Evolutionary conservation across 2,797 vertebrate genomes (phyloP).

Genomic region (Tragelaphus eurycerus): DNA sequence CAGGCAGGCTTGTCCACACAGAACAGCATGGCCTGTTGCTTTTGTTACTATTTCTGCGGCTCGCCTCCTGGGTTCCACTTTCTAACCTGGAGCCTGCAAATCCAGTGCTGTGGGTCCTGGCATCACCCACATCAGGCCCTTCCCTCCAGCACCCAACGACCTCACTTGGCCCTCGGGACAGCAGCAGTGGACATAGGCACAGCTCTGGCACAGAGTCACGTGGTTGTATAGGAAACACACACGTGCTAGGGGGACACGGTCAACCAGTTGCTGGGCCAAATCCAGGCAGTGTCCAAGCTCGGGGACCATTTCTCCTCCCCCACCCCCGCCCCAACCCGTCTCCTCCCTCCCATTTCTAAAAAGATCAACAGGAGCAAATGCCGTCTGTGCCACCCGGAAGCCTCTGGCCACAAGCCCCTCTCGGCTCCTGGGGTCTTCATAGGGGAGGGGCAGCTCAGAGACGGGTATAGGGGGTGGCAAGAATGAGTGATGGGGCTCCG

Average conservation of each 20-base stretch:
- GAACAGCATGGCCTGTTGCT: accelerated
- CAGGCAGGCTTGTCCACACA: background rate
- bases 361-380: background rate
- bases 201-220: accelerated
- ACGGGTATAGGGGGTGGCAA: background rate
- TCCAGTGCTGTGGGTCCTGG: accelerated
- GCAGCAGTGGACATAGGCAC: too few relatives aligned
- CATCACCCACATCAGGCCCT: accelerated
- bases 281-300: accelerated
- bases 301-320: accelerated
- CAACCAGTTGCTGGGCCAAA: background rate
- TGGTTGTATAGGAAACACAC: accelerated
- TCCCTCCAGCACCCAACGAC: background rate
- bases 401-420: background rate
- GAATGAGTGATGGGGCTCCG: background rate
- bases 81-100: background rate
- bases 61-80: accelerated
- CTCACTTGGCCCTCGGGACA: accelerated
- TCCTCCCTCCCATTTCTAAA: background rate
- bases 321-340: background rate
- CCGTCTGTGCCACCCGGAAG: accelerated
- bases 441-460: background rate
- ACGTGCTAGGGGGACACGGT: accelerated
- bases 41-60: accelerated
- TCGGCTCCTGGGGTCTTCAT: background rate